A percentile compares a stretch with the other conserved stretches of the same genome.
These are phyloP conservation scores for Glareola pratincola DNA, from an alignment of 2,113 vertebrate genomes.

Conservation along the genomic window DNA sequence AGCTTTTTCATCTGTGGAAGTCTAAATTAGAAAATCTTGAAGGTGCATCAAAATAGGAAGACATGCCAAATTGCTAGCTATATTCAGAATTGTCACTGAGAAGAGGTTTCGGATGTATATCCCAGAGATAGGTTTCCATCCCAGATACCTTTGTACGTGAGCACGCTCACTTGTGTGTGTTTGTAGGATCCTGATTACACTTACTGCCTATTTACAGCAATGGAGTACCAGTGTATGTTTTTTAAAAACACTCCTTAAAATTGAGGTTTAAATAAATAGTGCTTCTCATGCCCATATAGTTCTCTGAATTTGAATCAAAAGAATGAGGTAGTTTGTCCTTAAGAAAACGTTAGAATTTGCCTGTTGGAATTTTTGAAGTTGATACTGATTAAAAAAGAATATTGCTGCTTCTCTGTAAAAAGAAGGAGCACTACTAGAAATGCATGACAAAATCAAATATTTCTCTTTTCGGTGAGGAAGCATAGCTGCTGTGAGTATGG, in stretches of 20 bases:
- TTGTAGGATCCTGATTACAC: not conserved
- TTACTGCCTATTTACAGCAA: not conserved
- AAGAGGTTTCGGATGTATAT: not conserved
- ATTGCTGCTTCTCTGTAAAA: not conserved
- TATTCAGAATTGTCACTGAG: not conserved
- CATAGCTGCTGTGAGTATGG: not conserved
- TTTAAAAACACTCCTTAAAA: not conserved
- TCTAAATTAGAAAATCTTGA: not conserved
- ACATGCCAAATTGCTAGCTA: not conserved
- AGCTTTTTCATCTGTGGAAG: not conserved
- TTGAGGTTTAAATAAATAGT: not conserved
- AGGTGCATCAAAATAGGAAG: not conserved
- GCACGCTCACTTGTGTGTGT: rapidly evolving
- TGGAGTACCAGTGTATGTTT: not conserved
- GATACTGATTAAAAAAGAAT: not conserved
- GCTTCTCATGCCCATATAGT: not conserved
- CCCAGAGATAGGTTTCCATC: not conserved
- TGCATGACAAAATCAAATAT: not conserved
- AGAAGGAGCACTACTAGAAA: not conserved
- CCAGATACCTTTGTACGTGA: not conserved
- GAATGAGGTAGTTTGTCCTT: not conserved
- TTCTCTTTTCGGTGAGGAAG: not conserved
- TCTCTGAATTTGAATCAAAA: not conserved
- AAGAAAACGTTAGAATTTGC: not conserved
- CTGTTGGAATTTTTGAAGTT: not conserved